Evolutionary conservation across 2,113 vertebrate species (phyloP), one percentile per base, ranked within the genome.

Genomic region (Zosterops japonicus): DNA sequence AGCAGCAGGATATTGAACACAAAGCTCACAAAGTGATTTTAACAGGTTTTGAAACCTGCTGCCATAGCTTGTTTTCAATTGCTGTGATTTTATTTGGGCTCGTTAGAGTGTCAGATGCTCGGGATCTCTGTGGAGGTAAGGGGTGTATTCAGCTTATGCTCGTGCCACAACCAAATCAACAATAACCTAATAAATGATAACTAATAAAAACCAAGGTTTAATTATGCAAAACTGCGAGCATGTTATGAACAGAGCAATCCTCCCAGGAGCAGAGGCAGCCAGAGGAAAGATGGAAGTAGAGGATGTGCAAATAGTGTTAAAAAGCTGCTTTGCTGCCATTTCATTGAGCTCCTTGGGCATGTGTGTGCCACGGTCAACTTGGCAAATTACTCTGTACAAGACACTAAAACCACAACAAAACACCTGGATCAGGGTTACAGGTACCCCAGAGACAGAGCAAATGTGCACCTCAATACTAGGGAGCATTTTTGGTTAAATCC

Each of bases 11-110:
- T 80, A 71, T 29, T 44, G 79, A 90, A 92, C 69, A 83, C 6
- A 10, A 92, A 93, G 68, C 56, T 83, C 49, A 25, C 29, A 52
- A 12, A 77, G 83, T 84, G 92, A 90, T 88, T 92, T 85, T 96
- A 95, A 88, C 83, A 71, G 49, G 56, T 70, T 96, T 86, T 83
- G 88, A 94, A 96, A 90, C 56, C 47, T 74, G 85, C 87, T 91
- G 83, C 93, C 90, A 80, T 74, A 53, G 72, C 60, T 88, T 61
- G 79, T 16, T 89, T 93, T 93, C 77, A 50, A 81, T 90, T 86
- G 80, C 75, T 81, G 88, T 83, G 71, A 79, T 88, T 96, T 90
- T 88, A 88, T 90, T 91, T 71, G 69, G 68, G 75, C 83, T 95
- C 5, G 2, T 90, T 63, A 69, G 46, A 83, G 60, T 75, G 72